Base-by-base conservation (phyloP, 2,797 vertebrate species). In the Mus minutoides region DNA sequence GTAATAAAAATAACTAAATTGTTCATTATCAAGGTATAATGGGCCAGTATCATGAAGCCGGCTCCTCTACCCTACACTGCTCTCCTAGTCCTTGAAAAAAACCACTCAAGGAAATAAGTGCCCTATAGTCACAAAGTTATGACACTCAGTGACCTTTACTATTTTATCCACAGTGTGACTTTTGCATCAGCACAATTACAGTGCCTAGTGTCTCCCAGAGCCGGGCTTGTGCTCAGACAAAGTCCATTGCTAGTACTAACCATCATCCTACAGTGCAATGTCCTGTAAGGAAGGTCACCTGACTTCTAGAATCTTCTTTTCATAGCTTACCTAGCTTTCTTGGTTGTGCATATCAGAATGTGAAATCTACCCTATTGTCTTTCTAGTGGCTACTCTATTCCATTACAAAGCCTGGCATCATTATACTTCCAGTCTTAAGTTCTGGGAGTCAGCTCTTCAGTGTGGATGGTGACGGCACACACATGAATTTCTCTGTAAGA, bases 271-370 rank as follows among this genome's bases (percentile, higher is more conserved):
- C 56, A 14, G 0, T 43, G 40, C 43, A 91, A 24, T 2, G 17
- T 49, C 92, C 84, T 93, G 88, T 88, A 78, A 86, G 87, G 37
- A 24, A 95, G 84, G 46, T 80, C 89, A 73, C 12, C 77, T 9
- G 31, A 64, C 56, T 52, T 90, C 71, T 73, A 3, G 43, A 87
- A 96, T 46, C 2, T 69, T 95, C 85, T 97, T 92, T 90, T 52
- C 62, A 14, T 40, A 60, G 11, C 34, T 92, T 92, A 89, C 46
- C 29, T 52, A 64, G 46, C n/a, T 96, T 34, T 58, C 21, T 83
- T 75, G 14, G 43, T 49, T 7, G 40, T 82, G 54, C 26, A 5
- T 75, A 64, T 71, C 40, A 95, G 49, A 31, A 83, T 43, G n/a
- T 54, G 60, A 56, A 58, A 67, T 89, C 1, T 31, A 6, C 3